These are phyloP conservation scores for Dryadula phaetusa DNA, from an alignment of 2,888 invertebrate genomes.

Conservation along the genomic window DNA sequence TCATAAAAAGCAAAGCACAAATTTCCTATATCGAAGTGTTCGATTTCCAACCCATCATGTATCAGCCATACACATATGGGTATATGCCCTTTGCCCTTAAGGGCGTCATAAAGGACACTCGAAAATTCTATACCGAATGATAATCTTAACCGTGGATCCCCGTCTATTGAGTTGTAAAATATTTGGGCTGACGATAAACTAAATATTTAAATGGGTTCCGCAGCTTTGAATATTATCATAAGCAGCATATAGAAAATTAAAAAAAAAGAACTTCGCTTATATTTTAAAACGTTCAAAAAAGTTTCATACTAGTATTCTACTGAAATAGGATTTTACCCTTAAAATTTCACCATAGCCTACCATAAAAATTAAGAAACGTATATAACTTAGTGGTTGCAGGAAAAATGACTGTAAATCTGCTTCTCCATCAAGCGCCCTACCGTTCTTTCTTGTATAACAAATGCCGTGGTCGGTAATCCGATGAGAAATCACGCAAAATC, in stretches of 20 bases:
- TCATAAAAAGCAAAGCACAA: constrained; percentile 13
- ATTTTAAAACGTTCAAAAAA: too few relatives aligned
- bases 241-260: too few relatives aligned
- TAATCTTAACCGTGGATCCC: constrained; percentile 37
- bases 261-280: too few relatives aligned
- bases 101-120: constrained; percentile 44
- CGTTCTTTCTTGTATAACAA: constrained; percentile 4
- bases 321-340: too few relatives aligned
- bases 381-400: neutral
- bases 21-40: constrained; percentile 12
- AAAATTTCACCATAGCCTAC: neutral
- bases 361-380: neutral
- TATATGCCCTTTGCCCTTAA: constrained; percentile 41
- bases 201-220: constrained; percentile 17
- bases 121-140: constrained; percentile 39
- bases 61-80: constrained; percentile 36
- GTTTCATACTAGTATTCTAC: too few relatives aligned
- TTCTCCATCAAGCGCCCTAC: constrained; percentile 7
- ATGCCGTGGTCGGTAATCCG: constrained; percentile 15
- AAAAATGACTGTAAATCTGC: constrained; percentile 11
- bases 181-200: constrained; percentile 25
- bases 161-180: constrained; percentile 45
- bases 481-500: constrained; percentile 24
- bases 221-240: neutral
- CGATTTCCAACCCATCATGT: constrained; percentile 39